Evolutionary conservation across 2,888 invertebrate species (phyloP).

Genomic region (Patella depressa): DNA sequence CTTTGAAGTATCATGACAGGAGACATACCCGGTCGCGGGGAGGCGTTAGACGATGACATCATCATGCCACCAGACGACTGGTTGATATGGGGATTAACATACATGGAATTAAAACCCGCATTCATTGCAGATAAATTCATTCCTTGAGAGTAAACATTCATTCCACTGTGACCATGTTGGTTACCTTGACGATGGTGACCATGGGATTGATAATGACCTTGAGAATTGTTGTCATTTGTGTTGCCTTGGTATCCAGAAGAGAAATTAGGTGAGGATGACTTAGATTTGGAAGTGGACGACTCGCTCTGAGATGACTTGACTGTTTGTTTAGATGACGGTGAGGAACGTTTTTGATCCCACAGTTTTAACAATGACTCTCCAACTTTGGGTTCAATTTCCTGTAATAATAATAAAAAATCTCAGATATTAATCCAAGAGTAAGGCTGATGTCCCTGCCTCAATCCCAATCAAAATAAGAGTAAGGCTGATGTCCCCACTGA

Average conservation of each 20-base stretch:
- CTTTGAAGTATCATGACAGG: slow-evolving; percentile 57
- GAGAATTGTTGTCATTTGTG: slow-evolving; percentile 10
- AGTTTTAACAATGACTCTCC: slow-evolving; percentile 72
- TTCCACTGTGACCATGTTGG: slow-evolving; percentile 33
- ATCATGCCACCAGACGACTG: slow-evolving; percentile 18
- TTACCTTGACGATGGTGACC: slow-evolving; percentile 13
- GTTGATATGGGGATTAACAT: neutral
- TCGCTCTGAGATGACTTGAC: slow-evolving; percentile 9
- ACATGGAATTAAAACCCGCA: slow-evolving; percentile 1
- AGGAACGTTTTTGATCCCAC: slow-evolving; percentile 66
- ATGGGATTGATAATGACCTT: slow-evolving; percentile 12
- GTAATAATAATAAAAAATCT: slow-evolving; percentile 28
- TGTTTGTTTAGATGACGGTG: slow-evolving; percentile 20
- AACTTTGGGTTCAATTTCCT: slow-evolving; percentile 73
- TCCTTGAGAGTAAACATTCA: slow-evolving; percentile 18
- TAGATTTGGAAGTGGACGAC: slow-evolving; percentile 12
- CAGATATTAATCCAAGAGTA: too few species aligned
- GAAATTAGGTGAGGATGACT: slow-evolving; percentile 17
- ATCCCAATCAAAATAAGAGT: too few species aligned
- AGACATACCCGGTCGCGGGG: slow-evolving; percentile 47
- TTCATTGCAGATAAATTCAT: neutral
- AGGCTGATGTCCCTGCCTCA: too few species aligned
- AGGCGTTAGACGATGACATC: slow-evolving; percentile 28
- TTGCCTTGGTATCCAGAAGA: slow-evolving; percentile 17
- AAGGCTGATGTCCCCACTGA: too few species aligned